A percentile compares a stretch with the other conserved stretches of the same genome.
Evolutionary conservation across 2,888 invertebrate species (phyloP).

Genomic region (Caenorhabditis sp.): DNA sequence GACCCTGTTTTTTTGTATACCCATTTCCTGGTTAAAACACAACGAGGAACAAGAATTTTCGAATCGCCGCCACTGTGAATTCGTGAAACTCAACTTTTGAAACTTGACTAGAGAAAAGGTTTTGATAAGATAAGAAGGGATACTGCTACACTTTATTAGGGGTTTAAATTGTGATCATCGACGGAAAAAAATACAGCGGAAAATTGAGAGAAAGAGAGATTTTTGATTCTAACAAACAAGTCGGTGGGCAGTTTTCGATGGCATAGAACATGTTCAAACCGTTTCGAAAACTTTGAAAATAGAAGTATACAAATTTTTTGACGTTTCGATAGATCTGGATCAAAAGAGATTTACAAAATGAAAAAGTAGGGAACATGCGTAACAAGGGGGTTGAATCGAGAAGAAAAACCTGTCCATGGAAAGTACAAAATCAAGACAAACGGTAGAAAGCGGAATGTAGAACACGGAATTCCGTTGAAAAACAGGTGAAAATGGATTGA

Average conservation of each 20-base stretch:
- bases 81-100: background rate
- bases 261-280: background rate
- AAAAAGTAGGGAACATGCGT: background rate
- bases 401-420: too few species aligned
- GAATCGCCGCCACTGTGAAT: background rate
- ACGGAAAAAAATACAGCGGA: background rate
- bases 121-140: background rate
- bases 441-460: too few species aligned
- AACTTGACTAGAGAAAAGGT: background rate
- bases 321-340: background rate
- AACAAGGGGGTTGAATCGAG: too few species aligned
- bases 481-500: too few species aligned
- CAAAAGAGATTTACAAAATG: background rate
- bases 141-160: too few species aligned
- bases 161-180: too few species aligned
- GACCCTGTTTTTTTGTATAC: background rate
- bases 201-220: conserved; percentile 1
- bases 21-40: background rate
- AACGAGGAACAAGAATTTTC: background rate
- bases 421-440: too few species aligned
- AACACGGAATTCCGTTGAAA: too few species aligned
- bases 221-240: background rate
- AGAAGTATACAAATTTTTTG: too few species aligned
- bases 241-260: too few species aligned
- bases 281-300: too few species aligned